A percentile compares a stretch with the other conserved stretches of the same genome.
Conservation (phyloP, 2,888 invertebrate species). For the Sclerodermus sp. region DNA sequence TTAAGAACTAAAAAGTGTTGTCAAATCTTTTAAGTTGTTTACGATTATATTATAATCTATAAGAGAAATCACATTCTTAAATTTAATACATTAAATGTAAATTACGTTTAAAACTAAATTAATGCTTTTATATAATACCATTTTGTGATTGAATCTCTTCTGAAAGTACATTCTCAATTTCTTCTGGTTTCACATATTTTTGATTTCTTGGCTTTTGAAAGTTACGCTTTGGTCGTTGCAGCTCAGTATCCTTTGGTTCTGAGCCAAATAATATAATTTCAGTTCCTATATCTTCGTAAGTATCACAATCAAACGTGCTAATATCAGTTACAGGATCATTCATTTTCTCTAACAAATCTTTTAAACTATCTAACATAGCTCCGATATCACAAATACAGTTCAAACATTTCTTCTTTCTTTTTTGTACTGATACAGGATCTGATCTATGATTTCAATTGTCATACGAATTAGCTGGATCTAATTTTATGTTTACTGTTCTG, state of each 20-base stretch:
- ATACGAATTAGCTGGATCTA: no score
- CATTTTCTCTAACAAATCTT: background rate
- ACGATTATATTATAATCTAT: no score
- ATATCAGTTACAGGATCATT: constrained; percentile 26
- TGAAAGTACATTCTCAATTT: constrained; percentile 31
- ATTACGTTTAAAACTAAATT: no score
- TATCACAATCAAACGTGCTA: constrained; percentile 32
- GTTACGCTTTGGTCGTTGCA: constrained; percentile 26
- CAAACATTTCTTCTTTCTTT: constrained; percentile 20
- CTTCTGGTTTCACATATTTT: constrained; percentile 35
- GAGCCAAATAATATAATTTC: constrained; percentile 34
- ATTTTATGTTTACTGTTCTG: no score
- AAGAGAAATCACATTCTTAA: background rate
- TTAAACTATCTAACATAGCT: constrained; percentile 22
- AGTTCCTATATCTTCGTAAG: constrained; percentile 33
- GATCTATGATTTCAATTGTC: no score
- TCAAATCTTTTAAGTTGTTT: no score
- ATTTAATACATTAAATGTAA: background rate
- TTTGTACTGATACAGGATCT: background rate
- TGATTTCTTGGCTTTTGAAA: constrained; percentile 33
- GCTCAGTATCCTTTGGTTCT: constrained; percentile 10
- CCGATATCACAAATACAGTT: constrained; percentile 38
- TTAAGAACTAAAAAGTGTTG: no score
- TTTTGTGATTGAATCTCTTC: constrained; percentile 15
- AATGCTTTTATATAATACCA: no score